phyloP scores from a whole-genome alignment of 2,888 invertebrate genomes.

The Papilio demoleus region DNA sequence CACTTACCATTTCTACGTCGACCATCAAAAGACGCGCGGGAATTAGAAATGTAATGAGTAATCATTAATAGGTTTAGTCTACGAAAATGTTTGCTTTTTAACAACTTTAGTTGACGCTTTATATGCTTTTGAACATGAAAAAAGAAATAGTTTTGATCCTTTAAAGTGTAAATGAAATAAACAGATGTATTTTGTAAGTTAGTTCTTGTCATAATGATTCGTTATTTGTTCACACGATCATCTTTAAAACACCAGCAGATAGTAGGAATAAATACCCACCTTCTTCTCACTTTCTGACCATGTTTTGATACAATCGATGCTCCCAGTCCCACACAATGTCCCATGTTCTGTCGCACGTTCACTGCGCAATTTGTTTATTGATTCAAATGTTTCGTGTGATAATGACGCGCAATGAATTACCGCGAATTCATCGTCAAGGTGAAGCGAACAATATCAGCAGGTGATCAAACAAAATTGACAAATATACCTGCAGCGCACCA shows the following conservation, averaged over 20 bases:
- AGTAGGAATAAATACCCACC: no score
- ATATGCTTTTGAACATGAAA: no score
- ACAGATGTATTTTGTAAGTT: no score
- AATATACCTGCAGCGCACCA: constrained; percentile 8
- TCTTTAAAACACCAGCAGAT: no score
- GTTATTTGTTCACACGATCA: no score
- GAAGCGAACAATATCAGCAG: constrained; percentile 20
- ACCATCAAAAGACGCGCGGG: constrained; percentile 27
- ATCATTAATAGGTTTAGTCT: constrained; percentile 6
- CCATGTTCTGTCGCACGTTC: constrained; percentile 5
- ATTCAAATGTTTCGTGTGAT: constrained; percentile 27
- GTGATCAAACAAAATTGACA: constrained; percentile 27
- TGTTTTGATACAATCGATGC: no score
- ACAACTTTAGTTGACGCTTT: not conserved
- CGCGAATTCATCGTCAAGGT: constrained; percentile 30
- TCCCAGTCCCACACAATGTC: not conserved
- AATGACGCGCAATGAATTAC: constrained; percentile 31
- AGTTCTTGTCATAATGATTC: no score
- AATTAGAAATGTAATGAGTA: constrained; percentile 12
- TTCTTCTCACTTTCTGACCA: no score
- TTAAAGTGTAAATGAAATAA: no score
- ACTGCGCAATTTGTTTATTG: constrained; percentile 32
- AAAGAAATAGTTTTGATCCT: no score
- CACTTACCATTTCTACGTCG: not conserved
- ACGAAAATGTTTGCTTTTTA: not conserved